Base-by-base conservation (phyloP, 2,797 vertebrate species). In the Salarias fasciatus region DNA sequence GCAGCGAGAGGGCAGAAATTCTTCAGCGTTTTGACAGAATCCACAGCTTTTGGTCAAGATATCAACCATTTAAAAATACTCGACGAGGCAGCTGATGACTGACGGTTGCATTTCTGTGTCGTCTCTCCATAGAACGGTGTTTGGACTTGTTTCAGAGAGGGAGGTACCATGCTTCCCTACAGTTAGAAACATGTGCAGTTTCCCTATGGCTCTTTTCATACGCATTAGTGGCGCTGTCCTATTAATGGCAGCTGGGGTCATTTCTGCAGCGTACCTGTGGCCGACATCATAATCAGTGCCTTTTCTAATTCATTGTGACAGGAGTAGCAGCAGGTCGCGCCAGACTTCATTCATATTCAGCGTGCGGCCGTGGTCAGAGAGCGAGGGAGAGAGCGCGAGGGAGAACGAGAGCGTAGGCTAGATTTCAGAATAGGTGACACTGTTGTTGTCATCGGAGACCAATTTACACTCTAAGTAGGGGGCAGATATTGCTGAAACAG, bases 341-440 rank as follows among this genome's bases (percentile, higher is more conserved):
- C 62, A 68, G 40, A 56, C 63, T 63, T 75, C 51, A 74, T 77
- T 68, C 69, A 80, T 64, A 80, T 77, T 83, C 54, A 62, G 31
- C 40, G 29, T 24, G 58, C 51, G 8, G 2, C 61, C 42, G 13
- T 41, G 53, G 53, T 61, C 42, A 67, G 28, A 55, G 36, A 38
- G 43, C 47, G 9, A 35, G 14, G 47, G 29, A 33, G 14, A 61
- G n/a, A 29, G 8, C 51, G 5, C 6, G 12, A 31, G 14, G n/a
- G 12, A 44, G 3, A 47, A 14, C 8, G 48, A 24, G 8, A 53
- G 6, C 6, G 15, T 8, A 11, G 5, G 11, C 36, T 15, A 35
- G 10, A 30, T 48, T 63, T 15, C 13, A 15, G 24, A 35, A 29
- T 37, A 35, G 47, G 50, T 11, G 0, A 14, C 9, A 37, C 6